Evolutionary conservation across 1,140 invertebrate species (phyloP).

Genomic region (Bombus waltoni): DNA sequence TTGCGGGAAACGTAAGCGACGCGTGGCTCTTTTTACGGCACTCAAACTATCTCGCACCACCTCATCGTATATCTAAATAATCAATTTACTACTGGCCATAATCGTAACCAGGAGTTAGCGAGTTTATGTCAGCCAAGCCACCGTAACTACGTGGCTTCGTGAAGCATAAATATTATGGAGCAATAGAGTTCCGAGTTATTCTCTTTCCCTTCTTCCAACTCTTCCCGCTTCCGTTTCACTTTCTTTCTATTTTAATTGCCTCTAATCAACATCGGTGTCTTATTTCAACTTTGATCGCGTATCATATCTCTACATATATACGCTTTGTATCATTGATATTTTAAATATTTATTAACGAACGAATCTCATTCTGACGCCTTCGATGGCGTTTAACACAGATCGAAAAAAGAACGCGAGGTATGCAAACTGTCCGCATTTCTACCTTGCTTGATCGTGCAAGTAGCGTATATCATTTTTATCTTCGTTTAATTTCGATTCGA

Average conservation of each 20-base stretch:
- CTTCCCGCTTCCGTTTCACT: background rate
- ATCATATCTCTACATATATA: too few relatives aligned
- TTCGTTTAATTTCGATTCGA: too few relatives aligned
- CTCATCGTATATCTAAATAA: constrained; percentile 79
- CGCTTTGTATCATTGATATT: too few relatives aligned
- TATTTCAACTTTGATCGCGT: background rate
- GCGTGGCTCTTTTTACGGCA: constrained; percentile 75
- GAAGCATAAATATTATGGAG: constrained; percentile 74
- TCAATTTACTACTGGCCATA: constrained; percentile 79
- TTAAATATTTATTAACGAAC: background rate
- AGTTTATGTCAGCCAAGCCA: constrained; percentile 72
- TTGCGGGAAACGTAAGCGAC: constrained; percentile 66
- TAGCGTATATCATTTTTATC: too few relatives aligned
- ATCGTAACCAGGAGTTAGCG: constrained; percentile 81
- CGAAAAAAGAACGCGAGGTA: too few relatives aligned
- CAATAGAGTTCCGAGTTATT: constrained; percentile 34
- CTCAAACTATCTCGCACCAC: constrained; percentile 64
- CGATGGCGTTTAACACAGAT: background rate
- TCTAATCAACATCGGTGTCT: background rate
- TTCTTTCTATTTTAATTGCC: background rate
- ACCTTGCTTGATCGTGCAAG: background rate
- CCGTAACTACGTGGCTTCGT: constrained; percentile 67
- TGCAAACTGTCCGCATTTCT: background rate
- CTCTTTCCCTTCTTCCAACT: constrained; percentile 13
- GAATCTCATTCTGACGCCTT: background rate